Conservation (phyloP, 2,113 vertebrate genomes). For the Pachyramphus minor region DNA sequence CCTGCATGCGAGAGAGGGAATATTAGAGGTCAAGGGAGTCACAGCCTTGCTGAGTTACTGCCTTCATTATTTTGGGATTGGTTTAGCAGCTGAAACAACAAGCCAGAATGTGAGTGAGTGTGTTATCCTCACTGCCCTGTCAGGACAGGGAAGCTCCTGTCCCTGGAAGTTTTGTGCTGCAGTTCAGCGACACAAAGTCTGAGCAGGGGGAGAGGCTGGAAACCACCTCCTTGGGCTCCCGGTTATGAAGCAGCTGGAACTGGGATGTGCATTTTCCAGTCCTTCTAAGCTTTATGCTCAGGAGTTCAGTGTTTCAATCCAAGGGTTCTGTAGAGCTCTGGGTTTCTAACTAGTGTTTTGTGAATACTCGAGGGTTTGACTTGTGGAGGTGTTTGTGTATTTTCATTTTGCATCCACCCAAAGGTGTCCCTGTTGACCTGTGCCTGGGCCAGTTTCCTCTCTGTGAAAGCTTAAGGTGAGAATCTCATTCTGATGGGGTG, state of each 20-base stretch:
- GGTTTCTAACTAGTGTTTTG: neutral
- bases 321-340: neutral
- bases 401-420: neutral
- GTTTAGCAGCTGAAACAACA: constrained; percentile 29
- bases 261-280: neutral
- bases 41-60: neutral
- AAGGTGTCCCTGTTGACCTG: neutral
- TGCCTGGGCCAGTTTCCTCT: neutral
- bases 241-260: neutral
- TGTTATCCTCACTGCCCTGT: neutral
- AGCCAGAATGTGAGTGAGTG: neutral
- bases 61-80: neutral
- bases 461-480: neutral
- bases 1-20: neutral
- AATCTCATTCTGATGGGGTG: neutral
- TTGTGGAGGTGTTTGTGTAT: neutral
- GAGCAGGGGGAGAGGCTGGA: neutral
- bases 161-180: neutral
- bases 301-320: neutral
- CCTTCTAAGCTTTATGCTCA: neutral
- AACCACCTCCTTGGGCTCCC: neutral
- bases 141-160: neutral
- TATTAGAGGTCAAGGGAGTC: neutral
- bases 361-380: neutral
- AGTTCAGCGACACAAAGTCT: accelerated